phyloP scores from a whole-genome alignment of 2,113 vertebrate species.

The Herpailurus yagouaroundi region DNA sequence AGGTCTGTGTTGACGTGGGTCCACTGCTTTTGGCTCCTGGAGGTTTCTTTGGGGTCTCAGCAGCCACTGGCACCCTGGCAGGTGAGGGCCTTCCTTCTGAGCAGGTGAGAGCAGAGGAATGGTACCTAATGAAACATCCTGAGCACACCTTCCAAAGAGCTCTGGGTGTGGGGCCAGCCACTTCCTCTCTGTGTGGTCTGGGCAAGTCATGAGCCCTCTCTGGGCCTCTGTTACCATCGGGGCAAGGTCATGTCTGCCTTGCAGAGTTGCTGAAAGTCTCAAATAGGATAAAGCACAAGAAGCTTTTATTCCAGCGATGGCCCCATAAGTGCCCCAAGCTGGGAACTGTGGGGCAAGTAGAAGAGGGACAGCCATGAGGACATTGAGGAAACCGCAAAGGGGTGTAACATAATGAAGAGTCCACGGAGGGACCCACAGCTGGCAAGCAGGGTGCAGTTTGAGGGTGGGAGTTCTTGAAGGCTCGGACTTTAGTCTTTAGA shows the following conservation, averaged over 20 bases:
- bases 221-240: background rate
- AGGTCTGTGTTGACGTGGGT: constrained; percentile 64
- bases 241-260: background rate
- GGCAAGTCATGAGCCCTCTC: background rate
- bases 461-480: background rate
- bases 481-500: background rate
- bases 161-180: background rate
- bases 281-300: background rate
- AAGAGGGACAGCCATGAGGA: accelerated
- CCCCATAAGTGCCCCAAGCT: background rate
- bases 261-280: background rate
- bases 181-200: background rate
- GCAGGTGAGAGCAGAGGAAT: background rate
- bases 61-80: constrained; percentile 76
- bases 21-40: constrained; percentile 72
- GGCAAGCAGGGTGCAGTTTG: background rate
- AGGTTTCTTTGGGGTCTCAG: constrained; percentile 81
- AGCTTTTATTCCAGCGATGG: background rate
- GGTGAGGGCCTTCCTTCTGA: constrained; percentile 62
- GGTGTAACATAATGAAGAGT: background rate
- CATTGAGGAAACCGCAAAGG: background rate
- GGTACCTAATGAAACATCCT: background rate
- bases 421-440: background rate
- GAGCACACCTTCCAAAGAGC: background rate
- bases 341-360: background rate